These are phyloP conservation scores for Gerris lacustris DNA, from an alignment of 2,888 invertebrate species.

Conservation along the genomic window DNA sequence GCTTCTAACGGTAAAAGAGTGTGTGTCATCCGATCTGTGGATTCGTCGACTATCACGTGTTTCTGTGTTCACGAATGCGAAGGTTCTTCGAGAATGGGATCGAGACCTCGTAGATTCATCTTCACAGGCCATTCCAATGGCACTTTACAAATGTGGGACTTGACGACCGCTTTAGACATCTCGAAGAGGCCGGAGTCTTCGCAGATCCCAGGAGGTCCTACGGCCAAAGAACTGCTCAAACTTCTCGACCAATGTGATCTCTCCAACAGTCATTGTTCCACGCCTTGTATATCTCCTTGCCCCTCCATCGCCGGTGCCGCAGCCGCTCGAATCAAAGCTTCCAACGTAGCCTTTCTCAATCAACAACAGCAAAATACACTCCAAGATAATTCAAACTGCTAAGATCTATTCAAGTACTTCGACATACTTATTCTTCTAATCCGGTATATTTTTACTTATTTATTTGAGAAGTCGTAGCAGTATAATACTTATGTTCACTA, in stretches of 20 bases:
- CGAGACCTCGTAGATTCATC: conserved; percentile 72
- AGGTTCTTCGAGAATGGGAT: conserved; percentile 85
- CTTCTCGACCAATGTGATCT: conserved; percentile 89
- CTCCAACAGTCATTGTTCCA: conserved; percentile 62
- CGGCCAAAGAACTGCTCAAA: conserved; percentile 77
- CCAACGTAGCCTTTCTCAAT: conserved; percentile 34
- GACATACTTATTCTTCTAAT: neutral
- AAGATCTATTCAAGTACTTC: neutral
- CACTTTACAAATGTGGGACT: conserved; percentile 95
- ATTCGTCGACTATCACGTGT: conserved; percentile 83
- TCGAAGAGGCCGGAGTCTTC: conserved; percentile 42
- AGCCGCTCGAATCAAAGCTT: conserved; percentile 31
- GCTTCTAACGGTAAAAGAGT: conserved; percentile 93
- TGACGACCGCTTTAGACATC: conserved; percentile 85
- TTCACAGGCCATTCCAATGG: conserved; percentile 89
- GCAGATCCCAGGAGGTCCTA: conserved; percentile 73
- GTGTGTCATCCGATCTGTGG: conserved; percentile 88
- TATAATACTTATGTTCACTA: too few relatives aligned
- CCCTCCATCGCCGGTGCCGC: conserved; percentile 26
- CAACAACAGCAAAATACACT: conserved; percentile 29
- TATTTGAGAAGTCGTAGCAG: too few relatives aligned
- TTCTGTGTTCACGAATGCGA: conserved; percentile 97
- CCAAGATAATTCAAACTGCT: conserved; percentile 8
- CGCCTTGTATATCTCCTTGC: conserved; percentile 67
- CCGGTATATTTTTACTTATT: too few relatives aligned